A percentile compares a stretch with the other conserved stretches of the same genome.
phyloP scores from a whole-genome alignment of 1,140 invertebrate genomes.

The Ostrea denselamellosa region DNA sequence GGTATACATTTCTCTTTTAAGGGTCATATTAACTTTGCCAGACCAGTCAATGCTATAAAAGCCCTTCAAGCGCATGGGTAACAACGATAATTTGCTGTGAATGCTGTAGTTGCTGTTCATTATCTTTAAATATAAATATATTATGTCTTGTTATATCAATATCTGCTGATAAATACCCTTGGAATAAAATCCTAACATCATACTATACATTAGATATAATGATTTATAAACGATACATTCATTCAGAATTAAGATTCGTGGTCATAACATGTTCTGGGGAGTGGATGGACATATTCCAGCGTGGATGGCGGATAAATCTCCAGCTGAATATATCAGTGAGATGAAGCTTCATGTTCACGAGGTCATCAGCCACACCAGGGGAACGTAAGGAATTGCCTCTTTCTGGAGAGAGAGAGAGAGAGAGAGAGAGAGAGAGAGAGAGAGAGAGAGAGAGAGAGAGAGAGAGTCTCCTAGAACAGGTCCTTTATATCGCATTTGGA shows the following conservation, averaged over 20 bases:
- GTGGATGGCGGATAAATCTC: slow-evolving; percentile 45
- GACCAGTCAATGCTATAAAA: slow-evolving; percentile 47
- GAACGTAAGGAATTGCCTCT: slow-evolving; percentile 47
- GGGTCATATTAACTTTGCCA: slow-evolving; percentile 45
- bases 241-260: slow-evolving; percentile 50
- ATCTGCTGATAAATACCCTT: no score
- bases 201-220: neutral
- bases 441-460: neutral
- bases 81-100: neutral
- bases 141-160: no score
- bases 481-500: neutral
- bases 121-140: neutral
- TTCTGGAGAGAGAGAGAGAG: neutral
- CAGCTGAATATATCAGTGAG: slow-evolving; percentile 38
- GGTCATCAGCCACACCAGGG: slow-evolving; percentile 50
- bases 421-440: neutral
- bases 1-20: neutral
- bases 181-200: no score
- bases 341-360: slow-evolving; percentile 52
- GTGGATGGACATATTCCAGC: slow-evolving; percentile 41
- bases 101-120: neutral
- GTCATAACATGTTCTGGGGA: slow-evolving; percentile 59
- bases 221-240: neutral
- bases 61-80: slow-evolving; percentile 43
- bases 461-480: neutral